Base-by-base conservation (phyloP, 2,113 vertebrate genomes). In the Brachypodius melanocephalos region DNA sequence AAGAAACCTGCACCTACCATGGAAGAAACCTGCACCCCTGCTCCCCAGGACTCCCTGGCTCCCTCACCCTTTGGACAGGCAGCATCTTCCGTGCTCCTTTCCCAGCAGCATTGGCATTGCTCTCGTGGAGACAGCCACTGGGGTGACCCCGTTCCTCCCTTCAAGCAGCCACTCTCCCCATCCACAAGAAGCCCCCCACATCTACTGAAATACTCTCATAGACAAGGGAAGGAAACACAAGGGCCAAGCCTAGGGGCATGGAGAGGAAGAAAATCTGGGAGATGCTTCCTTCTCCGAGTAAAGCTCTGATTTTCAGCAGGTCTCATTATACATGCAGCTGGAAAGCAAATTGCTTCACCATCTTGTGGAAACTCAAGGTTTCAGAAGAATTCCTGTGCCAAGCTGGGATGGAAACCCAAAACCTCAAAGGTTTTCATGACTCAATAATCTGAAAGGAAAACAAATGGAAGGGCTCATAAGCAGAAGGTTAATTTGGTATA, bases 401-500 rank as follows among this genome's bases (percentile, higher is more conserved):
- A 86, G 65, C 43, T 80, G 46, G 59, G 51, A 91, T 48, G 42
- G 68, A 93, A 97, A 94, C 32, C 72, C 55, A 86, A 96, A 96
- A 80, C 88, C 72, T 90, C 82, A 91, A 67, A 95, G 88, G 88
- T 93, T 94, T 96, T 88, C 40, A 29, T 68, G 65, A 91, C 72
- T 96, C 59, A 78, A 59, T 91, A 73, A 86, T 80, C 67, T 55
- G 63, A 94, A 88, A 89, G 55, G 42, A 62, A 95, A 96, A 94
- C 66, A 87, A 95, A 85, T 68, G 66, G 74, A 94, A 92, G 42
- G 86, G 42, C 54, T 92, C 58, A 77, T n/a, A 95, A 63, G n/a
- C 49, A 89, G 71, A 93, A 94, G 63, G 93, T 91, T 95, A 55
- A 95, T 95, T 91, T 96, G 63, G n/a, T 93, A 90, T 58, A 91